Conservation (phyloP, 2,797 vertebrate species). For the Clarias platycephalus region DNA sequence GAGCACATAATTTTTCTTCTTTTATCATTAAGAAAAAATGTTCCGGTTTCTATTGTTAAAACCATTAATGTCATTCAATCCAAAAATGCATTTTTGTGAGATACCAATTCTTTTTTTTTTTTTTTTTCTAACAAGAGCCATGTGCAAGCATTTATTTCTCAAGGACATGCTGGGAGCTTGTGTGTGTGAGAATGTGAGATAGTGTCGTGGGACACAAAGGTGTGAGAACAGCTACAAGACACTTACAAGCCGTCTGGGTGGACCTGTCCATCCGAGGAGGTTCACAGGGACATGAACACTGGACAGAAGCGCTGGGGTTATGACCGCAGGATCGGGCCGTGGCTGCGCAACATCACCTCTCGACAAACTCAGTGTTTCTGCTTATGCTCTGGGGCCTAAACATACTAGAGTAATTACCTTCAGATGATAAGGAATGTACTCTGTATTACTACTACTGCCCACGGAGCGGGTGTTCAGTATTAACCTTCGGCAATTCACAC, state of each 20-base stretch:
- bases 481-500: neutral
- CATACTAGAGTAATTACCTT: conserved; percentile 53
- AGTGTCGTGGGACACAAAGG: conserved; percentile 3
- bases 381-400: conserved; percentile 44
- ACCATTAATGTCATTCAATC: conserved; percentile 18
- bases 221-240: conserved; percentile 42
- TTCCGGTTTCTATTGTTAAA: conserved; percentile 10
- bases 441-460: conserved; percentile 36
- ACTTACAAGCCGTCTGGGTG: conserved; percentile 51
- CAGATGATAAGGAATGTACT: conserved; percentile 53
- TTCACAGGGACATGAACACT: conserved; percentile 41
- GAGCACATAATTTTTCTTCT: neutral
- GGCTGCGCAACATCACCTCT: conserved; percentile 59
- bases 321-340: neutral
- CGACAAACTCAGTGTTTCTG: conserved; percentile 56
- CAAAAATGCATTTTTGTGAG: too few relatives aligned
- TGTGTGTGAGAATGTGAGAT: conserved; percentile 29
- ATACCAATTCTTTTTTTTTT: neutral
- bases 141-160: conserved; percentile 31
- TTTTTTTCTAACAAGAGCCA: neutral
- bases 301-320: conserved; percentile 37
- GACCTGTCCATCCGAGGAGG: conserved; percentile 54
- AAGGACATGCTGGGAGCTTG: neutral
- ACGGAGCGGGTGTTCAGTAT: conserved; percentile 31
- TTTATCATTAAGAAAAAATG: neutral